Conservation (phyloP, 2,797 vertebrate genomes). For the Arctocebus calabarensis region DNA sequence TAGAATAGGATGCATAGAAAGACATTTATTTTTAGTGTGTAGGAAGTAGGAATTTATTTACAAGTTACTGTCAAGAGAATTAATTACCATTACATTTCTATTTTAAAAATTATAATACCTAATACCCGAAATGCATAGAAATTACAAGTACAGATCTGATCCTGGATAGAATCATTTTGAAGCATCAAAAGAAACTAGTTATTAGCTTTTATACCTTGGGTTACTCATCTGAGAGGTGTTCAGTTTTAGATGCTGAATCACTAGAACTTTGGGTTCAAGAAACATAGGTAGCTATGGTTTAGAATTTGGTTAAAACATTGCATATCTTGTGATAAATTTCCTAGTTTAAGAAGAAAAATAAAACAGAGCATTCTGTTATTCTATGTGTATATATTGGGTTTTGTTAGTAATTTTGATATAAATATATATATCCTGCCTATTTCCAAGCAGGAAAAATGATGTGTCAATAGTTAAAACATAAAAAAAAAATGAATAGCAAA, state of each 20-base stretch:
- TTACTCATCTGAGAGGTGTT: not conserved
- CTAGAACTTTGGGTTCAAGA: not conserved
- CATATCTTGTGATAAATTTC: not conserved
- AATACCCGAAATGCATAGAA: not conserved
- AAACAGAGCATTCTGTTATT: not conserved
- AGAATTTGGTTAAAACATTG: not conserved
- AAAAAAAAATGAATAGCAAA: not conserved
- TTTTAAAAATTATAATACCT: not conserved
- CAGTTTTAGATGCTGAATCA: not conserved
- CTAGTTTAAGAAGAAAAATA: conserved; percentile 6
- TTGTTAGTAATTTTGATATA: conserved; percentile 8
- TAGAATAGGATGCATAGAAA: not conserved
- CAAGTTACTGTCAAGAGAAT: conserved; percentile 27
- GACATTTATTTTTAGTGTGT: not conserved
- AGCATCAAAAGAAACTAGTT: not conserved
- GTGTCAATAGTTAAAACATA: not conserved
- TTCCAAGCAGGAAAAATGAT: not conserved
- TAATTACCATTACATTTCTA: not conserved
- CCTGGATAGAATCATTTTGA: not conserved
- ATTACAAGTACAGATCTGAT: not conserved
- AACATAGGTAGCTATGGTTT: not conserved
- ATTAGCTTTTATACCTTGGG: not conserved
- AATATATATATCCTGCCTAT: not conserved
- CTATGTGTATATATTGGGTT: not conserved
- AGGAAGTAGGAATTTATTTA: not conserved